Evolutionary conservation across 2,888 invertebrate species (phyloP).

Genomic region (Polydrusus cervinus): DNA sequence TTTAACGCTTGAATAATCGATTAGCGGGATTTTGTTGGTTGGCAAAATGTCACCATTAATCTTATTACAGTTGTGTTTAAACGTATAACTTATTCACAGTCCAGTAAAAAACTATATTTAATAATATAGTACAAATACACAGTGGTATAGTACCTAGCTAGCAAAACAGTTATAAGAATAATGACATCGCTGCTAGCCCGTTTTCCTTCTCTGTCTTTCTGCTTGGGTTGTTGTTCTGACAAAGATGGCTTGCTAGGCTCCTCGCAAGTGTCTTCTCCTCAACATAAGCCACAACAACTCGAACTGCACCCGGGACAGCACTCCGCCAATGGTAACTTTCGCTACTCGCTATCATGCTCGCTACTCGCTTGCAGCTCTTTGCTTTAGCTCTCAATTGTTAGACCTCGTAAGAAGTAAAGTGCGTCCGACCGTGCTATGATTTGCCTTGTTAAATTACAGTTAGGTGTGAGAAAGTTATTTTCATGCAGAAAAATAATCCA

Average conservation of each 20-base stretch:
- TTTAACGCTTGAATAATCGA: too few relatives aligned
- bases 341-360: constrained; percentile 16
- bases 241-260: constrained; percentile 71
- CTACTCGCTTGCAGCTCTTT: constrained; percentile 14
- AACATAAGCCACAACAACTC: constrained; percentile 71
- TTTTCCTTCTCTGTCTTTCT: constrained; percentile 54
- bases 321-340: constrained; percentile 83
- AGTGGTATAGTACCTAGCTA: constrained; percentile 29
- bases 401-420: too few relatives aligned
- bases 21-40: too few relatives aligned
- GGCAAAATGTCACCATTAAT: too few relatives aligned
- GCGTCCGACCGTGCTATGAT: too few relatives aligned
- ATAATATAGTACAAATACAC: neutral
- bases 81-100: neutral
- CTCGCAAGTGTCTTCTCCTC: constrained; percentile 71
- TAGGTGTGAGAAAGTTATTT: too few relatives aligned
- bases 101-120: neutral
- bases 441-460: too few relatives aligned
- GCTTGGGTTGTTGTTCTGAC: constrained; percentile 68
- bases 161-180: constrained; percentile 25
- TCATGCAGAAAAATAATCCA: too few relatives aligned
- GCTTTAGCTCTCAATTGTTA: neutral
- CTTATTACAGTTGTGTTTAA: neutral
- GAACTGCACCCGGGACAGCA: constrained; percentile 74
- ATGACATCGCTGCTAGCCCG: constrained; percentile 53